Percentiles rank a stretch among this genome's conserved stretches.
Conservation (phyloP, 35 echinoderm and acorn worm genomes). For the Hemicentrotus pulcherrimus region DNA sequence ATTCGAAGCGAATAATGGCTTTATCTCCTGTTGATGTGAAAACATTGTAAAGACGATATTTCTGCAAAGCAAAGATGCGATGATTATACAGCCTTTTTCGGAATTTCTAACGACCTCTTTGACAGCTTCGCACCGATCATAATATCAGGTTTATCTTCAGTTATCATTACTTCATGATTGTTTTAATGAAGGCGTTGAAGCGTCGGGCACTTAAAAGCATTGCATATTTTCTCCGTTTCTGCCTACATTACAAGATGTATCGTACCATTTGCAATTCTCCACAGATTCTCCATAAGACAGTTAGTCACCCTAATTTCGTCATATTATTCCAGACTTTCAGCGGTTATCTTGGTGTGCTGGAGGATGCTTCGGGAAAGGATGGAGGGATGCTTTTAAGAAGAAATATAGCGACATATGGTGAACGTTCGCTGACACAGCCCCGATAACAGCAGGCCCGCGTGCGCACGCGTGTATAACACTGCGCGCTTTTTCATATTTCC, state of each 20-base stretch:
- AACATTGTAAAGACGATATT: not conserved
- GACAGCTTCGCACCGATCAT: not conserved
- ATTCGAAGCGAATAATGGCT: too few relatives aligned
- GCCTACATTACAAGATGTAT: not conserved
- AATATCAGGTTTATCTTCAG: not conserved
- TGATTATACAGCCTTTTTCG: not conserved
- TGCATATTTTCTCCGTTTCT: not conserved
- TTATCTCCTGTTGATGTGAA: not conserved
- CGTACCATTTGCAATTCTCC: not conserved
- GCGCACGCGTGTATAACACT: not conserved
- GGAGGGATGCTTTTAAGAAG: not conserved
- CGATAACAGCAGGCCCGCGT: conserved; percentile 23
- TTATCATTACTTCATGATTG: not conserved
- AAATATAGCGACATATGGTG: conserved; percentile 29
- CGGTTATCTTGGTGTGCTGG: not conserved
- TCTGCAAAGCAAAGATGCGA: not conserved
- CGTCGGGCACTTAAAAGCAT: not conserved
- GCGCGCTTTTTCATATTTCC: not conserved
- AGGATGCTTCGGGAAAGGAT: not conserved
- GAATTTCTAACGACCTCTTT: not conserved
- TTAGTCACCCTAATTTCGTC: not conserved
- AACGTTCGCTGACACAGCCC: not conserved
- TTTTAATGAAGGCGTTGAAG: not conserved
- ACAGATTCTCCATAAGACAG: not conserved
- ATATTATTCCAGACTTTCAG: not conserved